Evolutionary conservation across 2,113 vertebrate genomes (phyloP).

Genomic region (Thunnus maccoyii): DNA sequence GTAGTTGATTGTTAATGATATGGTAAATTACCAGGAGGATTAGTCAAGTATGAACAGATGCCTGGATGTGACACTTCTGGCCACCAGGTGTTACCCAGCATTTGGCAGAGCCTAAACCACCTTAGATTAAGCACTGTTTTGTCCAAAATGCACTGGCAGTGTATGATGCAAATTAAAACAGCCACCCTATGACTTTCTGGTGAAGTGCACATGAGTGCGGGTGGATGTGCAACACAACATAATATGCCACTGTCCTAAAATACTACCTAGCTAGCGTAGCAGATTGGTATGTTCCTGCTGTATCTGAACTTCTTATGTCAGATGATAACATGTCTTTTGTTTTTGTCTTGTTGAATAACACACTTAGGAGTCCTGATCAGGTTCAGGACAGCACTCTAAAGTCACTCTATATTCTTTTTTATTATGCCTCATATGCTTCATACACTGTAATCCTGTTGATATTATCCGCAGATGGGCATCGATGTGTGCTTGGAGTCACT

Average conservation of each 20-base stretch:
- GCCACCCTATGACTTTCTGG: neutral
- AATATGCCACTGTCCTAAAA: neutral
- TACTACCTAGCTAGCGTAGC: neutral
- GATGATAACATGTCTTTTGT: neutral
- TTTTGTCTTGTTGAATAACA: neutral
- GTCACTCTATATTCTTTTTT: neutral
- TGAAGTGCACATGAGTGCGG: neutral
- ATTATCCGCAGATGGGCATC: neutral
- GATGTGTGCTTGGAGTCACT: too few relatives aligned
- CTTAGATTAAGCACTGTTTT: constrained; percentile 6
- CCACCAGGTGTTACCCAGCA: constrained; percentile 40
- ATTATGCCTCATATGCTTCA: neutral
- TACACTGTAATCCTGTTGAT: neutral
- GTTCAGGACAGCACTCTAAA: too few relatives aligned
- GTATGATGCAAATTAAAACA: neutral
- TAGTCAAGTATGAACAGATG: constrained; percentile 52
- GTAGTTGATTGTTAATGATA: constrained; percentile 23
- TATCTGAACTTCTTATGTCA: neutral
- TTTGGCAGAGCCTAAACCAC: constrained; percentile 34
- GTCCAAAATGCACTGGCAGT: constrained; percentile 21
- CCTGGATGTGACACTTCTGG: constrained; percentile 44
- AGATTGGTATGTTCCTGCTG: neutral
- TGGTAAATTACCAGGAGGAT: constrained; percentile 49
- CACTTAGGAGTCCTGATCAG: neutral
- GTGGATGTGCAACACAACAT: neutral